These are phyloP conservation scores for Philonicus albiceps DNA, from an alignment of 2,888 invertebrate species.

Conservation along the genomic window DNA sequence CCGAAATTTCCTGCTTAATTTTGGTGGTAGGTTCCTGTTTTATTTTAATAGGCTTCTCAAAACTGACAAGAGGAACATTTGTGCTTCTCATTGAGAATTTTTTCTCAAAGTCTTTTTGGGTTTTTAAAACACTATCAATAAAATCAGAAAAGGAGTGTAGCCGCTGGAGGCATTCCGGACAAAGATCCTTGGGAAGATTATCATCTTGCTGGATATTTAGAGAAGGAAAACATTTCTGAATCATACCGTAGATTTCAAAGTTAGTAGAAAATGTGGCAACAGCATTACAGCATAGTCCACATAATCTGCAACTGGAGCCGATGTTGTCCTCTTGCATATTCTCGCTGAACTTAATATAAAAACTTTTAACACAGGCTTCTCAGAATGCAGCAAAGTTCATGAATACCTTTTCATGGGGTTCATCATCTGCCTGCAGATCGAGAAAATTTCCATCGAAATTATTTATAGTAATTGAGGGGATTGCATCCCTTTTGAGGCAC, in stretches of 20 bases:
- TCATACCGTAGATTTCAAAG: constrained; percentile 60
- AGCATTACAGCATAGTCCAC: constrained; percentile 55
- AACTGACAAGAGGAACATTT: constrained; percentile 25
- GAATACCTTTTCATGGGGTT: not conserved
- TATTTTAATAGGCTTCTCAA: constrained; percentile 57
- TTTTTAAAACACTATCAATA: constrained; percentile 59
- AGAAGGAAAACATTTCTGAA: constrained; percentile 62
- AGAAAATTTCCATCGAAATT: constrained; percentile 42
- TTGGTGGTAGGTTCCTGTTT: constrained; percentile 61
- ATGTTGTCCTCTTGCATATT: not conserved
- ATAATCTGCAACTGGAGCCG: constrained; percentile 56
- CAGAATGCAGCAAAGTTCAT: not conserved
- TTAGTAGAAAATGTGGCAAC: constrained; percentile 58
- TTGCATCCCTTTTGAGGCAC: constrained; percentile 28
- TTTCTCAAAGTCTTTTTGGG: constrained; percentile 57
- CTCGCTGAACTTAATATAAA: not conserved
- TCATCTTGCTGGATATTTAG: constrained; percentile 61
- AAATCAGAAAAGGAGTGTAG: constrained; percentile 59
- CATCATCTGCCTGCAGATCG: not conserved
- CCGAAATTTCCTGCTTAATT: constrained; percentile 61
- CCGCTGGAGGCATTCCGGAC: constrained; percentile 55
- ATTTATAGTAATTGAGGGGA: constrained; percentile 42
- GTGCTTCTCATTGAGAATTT: constrained; percentile 51
- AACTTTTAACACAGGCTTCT: not conserved
- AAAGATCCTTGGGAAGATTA: constrained; percentile 59